A percentile compares a stretch with the other conserved stretches of the same genome.
These are phyloP conservation scores for Sarcophaga carnaria DNA, from an alignment of 2,888 invertebrate genomes.

Conservation along the genomic window DNA sequence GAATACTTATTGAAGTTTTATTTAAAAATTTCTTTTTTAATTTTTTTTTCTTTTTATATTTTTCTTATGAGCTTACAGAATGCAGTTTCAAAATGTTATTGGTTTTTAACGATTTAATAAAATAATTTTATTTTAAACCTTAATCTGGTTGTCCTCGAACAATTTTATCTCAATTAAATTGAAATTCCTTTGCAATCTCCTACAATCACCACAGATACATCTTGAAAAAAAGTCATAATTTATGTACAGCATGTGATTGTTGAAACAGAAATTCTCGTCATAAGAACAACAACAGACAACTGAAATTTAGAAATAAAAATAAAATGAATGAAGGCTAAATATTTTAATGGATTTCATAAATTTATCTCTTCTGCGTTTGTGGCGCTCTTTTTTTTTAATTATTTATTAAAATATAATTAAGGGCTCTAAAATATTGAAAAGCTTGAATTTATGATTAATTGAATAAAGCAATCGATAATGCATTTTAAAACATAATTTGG, in stretches of 20 bases:
- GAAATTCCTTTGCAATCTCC: constrained; percentile 48
- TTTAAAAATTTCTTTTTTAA: background rate
- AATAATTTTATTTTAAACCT: constrained; percentile 33
- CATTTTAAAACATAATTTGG: no score
- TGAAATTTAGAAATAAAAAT: constrained; percentile 7
- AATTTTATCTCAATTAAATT: constrained; percentile 58
- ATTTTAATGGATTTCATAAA: constrained; percentile 66
- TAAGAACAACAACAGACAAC: background rate
- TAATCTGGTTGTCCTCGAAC: constrained; percentile 20
- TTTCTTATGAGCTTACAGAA: background rate
- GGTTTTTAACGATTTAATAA: background rate
- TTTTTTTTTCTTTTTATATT: background rate
- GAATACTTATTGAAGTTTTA: constrained; percentile 48
- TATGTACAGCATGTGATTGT: constrained; percentile 62
- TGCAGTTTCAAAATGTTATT: no score
- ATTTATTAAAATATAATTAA: no score
- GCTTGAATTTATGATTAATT: no score
- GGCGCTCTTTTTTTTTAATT: background rate
- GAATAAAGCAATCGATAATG: no score
- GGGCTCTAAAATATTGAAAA: no score
- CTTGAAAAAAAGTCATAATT: constrained; percentile 39
- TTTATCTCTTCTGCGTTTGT: constrained; percentile 36
- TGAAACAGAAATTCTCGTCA: background rate
- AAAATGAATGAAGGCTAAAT: constrained; percentile 36
- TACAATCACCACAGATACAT: constrained; percentile 42